Percentiles rank a stretch among this genome's conserved stretches.
phyloP scores from a whole-genome alignment of 1,140 invertebrate genomes.

The Caenorhabditis tropicalis region DNA sequence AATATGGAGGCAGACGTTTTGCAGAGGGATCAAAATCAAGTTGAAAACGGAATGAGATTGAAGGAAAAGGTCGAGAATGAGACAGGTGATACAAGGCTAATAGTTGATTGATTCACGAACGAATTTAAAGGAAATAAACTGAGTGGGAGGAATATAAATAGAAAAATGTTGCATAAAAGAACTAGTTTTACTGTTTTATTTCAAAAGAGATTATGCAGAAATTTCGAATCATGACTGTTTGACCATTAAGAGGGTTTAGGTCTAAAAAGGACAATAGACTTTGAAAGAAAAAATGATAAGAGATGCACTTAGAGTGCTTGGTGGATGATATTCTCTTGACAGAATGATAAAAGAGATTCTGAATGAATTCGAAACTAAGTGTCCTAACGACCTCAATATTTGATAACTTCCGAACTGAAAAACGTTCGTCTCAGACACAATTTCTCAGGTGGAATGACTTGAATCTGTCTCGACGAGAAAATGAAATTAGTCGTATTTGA shows the following conservation, averaged over 20 bases:
- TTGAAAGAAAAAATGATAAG: neutral
- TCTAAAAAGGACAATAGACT: neutral
- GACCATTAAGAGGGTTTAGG: neutral
- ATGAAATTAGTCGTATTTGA: neutral
- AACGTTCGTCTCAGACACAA: no score
- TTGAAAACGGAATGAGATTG: neutral
- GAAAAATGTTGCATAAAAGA: neutral
- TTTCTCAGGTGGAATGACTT: no score
- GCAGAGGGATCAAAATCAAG: neutral
- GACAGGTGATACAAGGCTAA: neutral
- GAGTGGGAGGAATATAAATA: neutral
- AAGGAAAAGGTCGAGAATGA: neutral
- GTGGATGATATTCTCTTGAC: no score
- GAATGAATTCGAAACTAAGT: no score
- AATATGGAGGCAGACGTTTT: neutral
- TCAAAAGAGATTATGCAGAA: constrained; percentile 13
- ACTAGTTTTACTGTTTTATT: neutral
- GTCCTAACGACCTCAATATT: no score
- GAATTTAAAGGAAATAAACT: neutral
- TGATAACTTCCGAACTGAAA: no score
- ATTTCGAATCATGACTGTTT: neutral
- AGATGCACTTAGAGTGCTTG: no score
- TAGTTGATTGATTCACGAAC: neutral
- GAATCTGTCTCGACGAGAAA: no score
- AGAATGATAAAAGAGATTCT: no score